These are phyloP conservation scores for Pseudolaguvia tuberculata DNA, from an alignment of 2,113 vertebrate genomes.

Conservation along the genomic window DNA sequence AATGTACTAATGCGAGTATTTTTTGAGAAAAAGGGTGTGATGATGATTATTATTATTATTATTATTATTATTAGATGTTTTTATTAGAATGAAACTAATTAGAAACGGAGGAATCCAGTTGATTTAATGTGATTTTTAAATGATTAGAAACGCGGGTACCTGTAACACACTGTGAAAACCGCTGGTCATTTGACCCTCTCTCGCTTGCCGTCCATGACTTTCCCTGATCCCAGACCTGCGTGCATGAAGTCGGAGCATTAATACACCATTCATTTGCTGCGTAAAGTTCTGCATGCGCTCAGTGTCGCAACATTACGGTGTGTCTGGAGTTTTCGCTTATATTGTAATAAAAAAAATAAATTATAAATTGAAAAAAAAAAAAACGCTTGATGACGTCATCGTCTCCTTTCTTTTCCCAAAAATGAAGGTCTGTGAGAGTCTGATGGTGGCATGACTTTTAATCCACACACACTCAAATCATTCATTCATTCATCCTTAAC, in stretches of 20 bases:
- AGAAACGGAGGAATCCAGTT: neutral
- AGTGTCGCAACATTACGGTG: constrained; percentile 1
- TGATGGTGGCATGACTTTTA: no score
- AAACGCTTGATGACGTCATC: neutral
- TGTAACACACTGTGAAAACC: constrained; percentile 38
- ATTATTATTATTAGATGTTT: no score
- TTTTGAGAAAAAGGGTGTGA: no score
- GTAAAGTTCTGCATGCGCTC: constrained; percentile 16
- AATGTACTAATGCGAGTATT: no score
- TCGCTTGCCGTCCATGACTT: neutral
- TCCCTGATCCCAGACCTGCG: neutral
- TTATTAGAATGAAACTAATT: neutral
- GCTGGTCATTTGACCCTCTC: neutral
- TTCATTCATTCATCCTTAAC: no score
- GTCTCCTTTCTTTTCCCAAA: no score
- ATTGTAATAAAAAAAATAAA: no score
- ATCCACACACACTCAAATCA: no score
- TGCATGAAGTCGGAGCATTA: constrained; percentile 26
- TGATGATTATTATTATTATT: no score
- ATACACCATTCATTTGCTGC: neutral
- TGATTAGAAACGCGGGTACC: neutral
- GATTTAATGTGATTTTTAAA: constrained; percentile 1
- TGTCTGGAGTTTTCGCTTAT: no score
- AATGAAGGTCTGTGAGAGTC: no score
- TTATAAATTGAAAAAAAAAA: constrained; percentile 13